Conservation (phyloP, 2,113 vertebrate species). For the Bungarus multicinctus region DNA sequence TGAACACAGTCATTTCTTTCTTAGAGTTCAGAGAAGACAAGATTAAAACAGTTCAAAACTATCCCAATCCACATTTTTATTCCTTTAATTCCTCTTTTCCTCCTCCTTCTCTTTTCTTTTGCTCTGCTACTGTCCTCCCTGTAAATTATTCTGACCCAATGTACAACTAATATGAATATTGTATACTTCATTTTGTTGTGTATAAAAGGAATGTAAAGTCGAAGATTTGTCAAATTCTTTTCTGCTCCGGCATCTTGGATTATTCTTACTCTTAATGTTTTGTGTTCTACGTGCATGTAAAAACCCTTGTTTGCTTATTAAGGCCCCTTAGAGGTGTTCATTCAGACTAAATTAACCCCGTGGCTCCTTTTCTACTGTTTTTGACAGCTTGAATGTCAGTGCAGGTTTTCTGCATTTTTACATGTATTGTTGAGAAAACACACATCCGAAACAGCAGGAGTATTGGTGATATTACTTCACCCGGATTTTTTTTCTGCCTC, state of each 20-base stretch:
- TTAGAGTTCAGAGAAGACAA: neutral
- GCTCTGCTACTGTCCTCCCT: constrained; percentile 34
- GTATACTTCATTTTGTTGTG: constrained; percentile 68
- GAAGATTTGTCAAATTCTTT: constrained; percentile 39
- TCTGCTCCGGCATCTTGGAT: constrained; percentile 22
- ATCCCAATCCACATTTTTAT: neutral
- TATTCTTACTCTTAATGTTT: constrained; percentile 46
- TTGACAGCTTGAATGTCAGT: constrained; percentile 79
- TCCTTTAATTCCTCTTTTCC: constrained; percentile 3
- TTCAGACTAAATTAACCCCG: constrained; percentile 51
- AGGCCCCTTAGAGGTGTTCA: constrained; percentile 53
- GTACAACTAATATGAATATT: constrained; percentile 56
- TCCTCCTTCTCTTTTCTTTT: accelerated
- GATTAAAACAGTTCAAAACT: constrained; percentile 37
- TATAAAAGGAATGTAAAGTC: constrained; percentile 69
- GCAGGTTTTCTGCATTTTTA: constrained; percentile 68
- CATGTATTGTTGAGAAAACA: constrained; percentile 74
- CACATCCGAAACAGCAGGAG: constrained; percentile 74
- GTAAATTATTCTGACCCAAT: constrained; percentile 54
- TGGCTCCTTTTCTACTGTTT: constrained; percentile 59
- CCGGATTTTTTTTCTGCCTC: constrained; percentile 64
- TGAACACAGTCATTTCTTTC: neutral
- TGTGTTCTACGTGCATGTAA: constrained; percentile 68
- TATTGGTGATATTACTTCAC: constrained; percentile 11
- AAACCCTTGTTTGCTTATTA: constrained; percentile 62